phyloP scores from a whole-genome alignment of 2,888 invertebrate genomes.

The Isoperla grammatica region DNA sequence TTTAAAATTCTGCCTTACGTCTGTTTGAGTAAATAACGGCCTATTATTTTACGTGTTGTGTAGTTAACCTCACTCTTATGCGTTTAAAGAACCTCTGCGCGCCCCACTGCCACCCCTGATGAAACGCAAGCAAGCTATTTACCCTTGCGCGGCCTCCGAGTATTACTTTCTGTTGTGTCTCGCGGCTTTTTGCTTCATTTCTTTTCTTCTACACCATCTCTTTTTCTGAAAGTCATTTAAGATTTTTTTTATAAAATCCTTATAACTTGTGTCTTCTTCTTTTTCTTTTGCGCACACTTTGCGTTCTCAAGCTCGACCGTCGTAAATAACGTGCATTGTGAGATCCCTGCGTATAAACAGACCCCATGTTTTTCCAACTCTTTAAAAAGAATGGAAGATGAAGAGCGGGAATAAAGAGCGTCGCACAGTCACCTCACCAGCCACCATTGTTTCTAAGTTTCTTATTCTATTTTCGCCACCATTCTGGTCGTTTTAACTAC shows the following conservation, averaged over 20 bases:
- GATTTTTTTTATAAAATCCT: slow-evolving; percentile 23
- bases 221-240: slow-evolving; percentile 24
- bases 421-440: slow-evolving; percentile 17
- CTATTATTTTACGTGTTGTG: slow-evolving; percentile 19
- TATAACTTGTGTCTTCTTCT: slow-evolving; percentile 21
- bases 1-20: slow-evolving; percentile 23
- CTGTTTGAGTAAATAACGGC: slow-evolving; percentile 23
- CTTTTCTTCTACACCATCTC: slow-evolving; percentile 8
- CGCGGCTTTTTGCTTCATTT: neutral
- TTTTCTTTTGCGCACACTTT: slow-evolving; percentile 19
- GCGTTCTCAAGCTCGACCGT: slow-evolving; percentile 18
- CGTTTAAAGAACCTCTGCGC: slow-evolving; percentile 1
- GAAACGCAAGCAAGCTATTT: slow-evolving; percentile 4
- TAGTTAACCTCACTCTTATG: slow-evolving; percentile 11
- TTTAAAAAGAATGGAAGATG: slow-evolving; percentile 25
- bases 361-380: slow-evolving; percentile 27
- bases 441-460: slow-evolving; percentile 22
- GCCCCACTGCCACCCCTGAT: neutral
- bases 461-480: slow-evolving; percentile 21
- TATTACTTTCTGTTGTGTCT: slow-evolving; percentile 11
- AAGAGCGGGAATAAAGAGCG: slow-evolving; percentile 19
- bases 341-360: slow-evolving; percentile 25
- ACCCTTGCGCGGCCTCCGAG: neutral
- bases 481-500: neutral
- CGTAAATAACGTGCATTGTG: slow-evolving; percentile 28